Conservation (phyloP, 2,113 vertebrate genomes). For the Oplegnathus fasciatus region DNA sequence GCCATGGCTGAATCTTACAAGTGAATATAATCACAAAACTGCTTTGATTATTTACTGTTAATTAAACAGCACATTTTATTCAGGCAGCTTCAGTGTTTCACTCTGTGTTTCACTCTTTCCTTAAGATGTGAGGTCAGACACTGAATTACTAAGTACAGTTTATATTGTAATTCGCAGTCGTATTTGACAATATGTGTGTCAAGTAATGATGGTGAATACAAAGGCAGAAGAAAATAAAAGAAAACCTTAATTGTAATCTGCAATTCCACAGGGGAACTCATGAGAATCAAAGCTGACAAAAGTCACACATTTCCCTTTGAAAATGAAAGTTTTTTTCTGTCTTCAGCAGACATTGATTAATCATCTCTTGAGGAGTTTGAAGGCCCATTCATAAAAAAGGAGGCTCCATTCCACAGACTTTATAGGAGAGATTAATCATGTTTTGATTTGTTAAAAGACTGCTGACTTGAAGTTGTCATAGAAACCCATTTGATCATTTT, state of each 20-base stretch:
- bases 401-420: constrained; percentile 53
- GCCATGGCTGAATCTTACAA: neutral
- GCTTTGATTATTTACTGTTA: neutral
- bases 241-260: constrained; percentile 32
- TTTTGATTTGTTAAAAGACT: constrained; percentile 77
- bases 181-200: constrained; percentile 40
- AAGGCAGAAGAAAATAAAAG: neutral
- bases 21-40: neutral
- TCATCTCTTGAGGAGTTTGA: constrained; percentile 68
- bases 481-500: constrained; percentile 65
- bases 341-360: constrained; percentile 70
- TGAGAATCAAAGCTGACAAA: constrained; percentile 60
- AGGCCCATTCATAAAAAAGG: constrained; percentile 69
- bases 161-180: neutral
- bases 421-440: constrained; percentile 77
- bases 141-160: neutral
- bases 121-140: constrained; percentile 27
- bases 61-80: neutral
- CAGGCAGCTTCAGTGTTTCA: neutral
- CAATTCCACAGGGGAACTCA: constrained; percentile 38
- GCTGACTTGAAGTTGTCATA: constrained; percentile 73
- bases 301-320: constrained; percentile 37
- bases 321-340: constrained; percentile 35
- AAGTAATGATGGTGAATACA: constrained; percentile 36
- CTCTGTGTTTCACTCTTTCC: neutral